Conservation (phyloP, 2,888 invertebrate species). For the Ramazzottius varieornatus region DNA sequence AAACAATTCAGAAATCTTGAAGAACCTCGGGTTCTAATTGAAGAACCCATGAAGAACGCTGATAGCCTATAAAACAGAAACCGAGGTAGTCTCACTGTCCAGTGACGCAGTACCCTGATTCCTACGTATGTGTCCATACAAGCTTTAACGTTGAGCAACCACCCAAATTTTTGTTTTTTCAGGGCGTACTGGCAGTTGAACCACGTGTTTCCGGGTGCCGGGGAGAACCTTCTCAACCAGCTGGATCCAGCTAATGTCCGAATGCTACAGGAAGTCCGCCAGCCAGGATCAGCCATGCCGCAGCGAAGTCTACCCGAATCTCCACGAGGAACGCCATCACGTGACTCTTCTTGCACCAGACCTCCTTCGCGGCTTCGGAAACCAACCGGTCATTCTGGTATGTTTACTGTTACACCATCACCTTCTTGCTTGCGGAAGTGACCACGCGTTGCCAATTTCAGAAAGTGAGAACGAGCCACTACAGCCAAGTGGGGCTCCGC, state of each 20-base stretch:
- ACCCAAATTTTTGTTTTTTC: too few relatives aligned
- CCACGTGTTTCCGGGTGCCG: conserved; percentile 9
- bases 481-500: conserved; percentile 10
- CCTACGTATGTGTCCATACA: too few relatives aligned
- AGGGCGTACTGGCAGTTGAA: conserved; percentile 11
- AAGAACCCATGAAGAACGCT: too few relatives aligned
- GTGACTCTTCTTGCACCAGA: neutral
- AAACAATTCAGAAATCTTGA: too few relatives aligned
- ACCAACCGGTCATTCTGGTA: neutral
- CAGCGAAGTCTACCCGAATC: neutral
- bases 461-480: conserved; percentile 7
- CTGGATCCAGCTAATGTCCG: neutral
- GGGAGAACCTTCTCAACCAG: conserved; percentile 10
- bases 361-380: neutral
- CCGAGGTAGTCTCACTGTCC: too few relatives aligned
- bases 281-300: neutral
- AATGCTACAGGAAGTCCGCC: neutral
- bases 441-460: neutral
- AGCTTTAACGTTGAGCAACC: too few relatives aligned
- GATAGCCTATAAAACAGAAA: too few relatives aligned
- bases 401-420: neutral
- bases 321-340: neutral
- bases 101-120: too few relatives aligned
- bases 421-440: neutral
- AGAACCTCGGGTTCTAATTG: too few relatives aligned